Evolutionary conservation across 1,140 invertebrate species (phyloP).

Genomic region (Oedothorax gibbosus): DNA sequence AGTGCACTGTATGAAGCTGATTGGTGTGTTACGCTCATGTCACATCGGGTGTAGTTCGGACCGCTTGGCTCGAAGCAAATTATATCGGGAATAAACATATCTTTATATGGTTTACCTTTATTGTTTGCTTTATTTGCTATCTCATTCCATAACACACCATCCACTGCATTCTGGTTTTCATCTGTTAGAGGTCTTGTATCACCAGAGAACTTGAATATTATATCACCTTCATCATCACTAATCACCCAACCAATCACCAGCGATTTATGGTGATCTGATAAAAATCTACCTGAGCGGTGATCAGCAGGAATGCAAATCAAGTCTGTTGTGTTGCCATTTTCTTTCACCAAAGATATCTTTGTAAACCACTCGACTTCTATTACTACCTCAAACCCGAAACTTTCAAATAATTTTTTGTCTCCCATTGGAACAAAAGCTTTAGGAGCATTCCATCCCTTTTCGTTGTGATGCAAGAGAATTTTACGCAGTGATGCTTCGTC

Average conservation of each 20-base stretch:
- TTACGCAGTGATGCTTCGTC: conserved; percentile 29
- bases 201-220: conserved; percentile 46
- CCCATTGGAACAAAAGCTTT: conserved; percentile 46
- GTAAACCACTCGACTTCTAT: conserved; percentile 53
- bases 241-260: conserved; percentile 45
- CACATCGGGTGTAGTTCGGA: conserved; percentile 47
- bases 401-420: conserved; percentile 49
- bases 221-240: conserved; percentile 2
- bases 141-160: conserved; percentile 50
- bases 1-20: conserved; percentile 41
- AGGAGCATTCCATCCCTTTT: conserved; percentile 26
- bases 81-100: conserved; percentile 13
- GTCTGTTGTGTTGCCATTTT: neutral
- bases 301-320: conserved; percentile 49
- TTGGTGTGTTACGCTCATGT: conserved; percentile 52
- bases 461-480: conserved; percentile 5
- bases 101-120: neutral
- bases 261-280: conserved; percentile 37
- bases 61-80: conserved; percentile 53
- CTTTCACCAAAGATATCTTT: conserved; percentile 24
- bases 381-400: conserved; percentile 21
- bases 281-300: conserved; percentile 41
- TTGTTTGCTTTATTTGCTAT: conserved; percentile 11
- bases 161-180: conserved; percentile 40
- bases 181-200: conserved; percentile 46